These are phyloP conservation scores for Solenodon paradoxus DNA, from an alignment of 2,113 vertebrate species.

Conservation along the genomic window DNA sequence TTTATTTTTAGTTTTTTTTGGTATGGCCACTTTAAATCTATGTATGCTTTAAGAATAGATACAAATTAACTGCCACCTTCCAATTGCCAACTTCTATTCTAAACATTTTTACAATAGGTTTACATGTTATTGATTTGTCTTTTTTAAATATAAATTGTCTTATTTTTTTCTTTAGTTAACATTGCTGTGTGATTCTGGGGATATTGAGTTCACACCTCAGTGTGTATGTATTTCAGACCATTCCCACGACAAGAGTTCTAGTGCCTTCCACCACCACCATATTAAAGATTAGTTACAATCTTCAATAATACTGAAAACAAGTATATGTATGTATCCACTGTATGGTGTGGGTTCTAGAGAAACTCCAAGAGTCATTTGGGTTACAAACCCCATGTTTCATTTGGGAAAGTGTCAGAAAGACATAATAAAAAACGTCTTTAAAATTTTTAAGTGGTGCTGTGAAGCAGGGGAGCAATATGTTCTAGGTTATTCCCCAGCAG, in stretches of 20 bases:
- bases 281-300: too few relatives aligned
- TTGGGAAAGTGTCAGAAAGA: not conserved
- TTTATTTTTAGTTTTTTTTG: too few relatives aligned
- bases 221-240: too few relatives aligned
- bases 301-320: not conserved
- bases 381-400: not conserved
- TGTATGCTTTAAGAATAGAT: not conserved
- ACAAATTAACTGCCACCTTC: not conserved
- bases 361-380: not conserved
- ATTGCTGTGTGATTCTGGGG: too few relatives aligned
- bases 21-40: not conserved
- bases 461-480: not conserved
- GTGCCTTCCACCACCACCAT: too few relatives aligned
- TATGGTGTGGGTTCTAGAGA: not conserved
- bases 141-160: too few relatives aligned
- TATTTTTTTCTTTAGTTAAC: too few relatives aligned
- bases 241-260: too few relatives aligned
- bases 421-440: not conserved
- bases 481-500: not conserved
- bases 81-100: not conserved
- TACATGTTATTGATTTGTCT: too few relatives aligned
- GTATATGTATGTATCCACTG: too few relatives aligned
- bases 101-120: not conserved
- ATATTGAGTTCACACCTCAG: too few relatives aligned
- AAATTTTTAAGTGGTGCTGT: not conserved